A percentile compares a stretch with the other conserved stretches of the same genome.
Evolutionary conservation across 2,888 invertebrate genomes (phyloP).

Genomic region (Philereme transversata): DNA sequence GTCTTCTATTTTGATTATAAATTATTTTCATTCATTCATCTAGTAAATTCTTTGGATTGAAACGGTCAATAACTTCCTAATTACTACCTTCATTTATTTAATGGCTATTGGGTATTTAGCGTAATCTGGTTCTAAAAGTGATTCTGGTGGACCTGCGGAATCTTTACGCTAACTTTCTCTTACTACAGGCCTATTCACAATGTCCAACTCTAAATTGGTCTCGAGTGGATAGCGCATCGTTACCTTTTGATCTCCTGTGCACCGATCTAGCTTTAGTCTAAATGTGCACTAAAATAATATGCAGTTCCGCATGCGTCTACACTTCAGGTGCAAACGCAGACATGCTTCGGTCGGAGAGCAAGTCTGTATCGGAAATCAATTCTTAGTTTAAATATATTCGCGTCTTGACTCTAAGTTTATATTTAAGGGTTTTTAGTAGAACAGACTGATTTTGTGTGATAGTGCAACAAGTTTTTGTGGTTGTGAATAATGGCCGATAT

Average conservation of each 20-base stretch:
- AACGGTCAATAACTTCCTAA: too few relatives aligned
- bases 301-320: conserved; percentile 74
- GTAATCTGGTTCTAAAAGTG: too few relatives aligned
- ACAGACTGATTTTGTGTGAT: background rate
- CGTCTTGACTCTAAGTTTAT: background rate
- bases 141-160: too few relatives aligned
- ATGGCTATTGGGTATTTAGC: too few relatives aligned
- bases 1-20: too few relatives aligned
- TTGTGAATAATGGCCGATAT: conserved; percentile 10
- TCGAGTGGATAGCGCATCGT: conserved; percentile 51
- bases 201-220: conserved; percentile 26
- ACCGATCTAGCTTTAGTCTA: conserved; percentile 72
- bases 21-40: too few relatives aligned
- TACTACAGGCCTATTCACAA: background rate
- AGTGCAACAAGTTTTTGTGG: background rate
- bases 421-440: background rate
- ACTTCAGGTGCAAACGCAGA: conserved; percentile 72
- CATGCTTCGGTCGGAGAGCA: conserved; percentile 51
- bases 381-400: background rate
- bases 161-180: background rate
- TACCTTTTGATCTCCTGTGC: conserved; percentile 77
- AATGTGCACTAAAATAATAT: conserved; percentile 73
- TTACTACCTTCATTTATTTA: too few relatives aligned
- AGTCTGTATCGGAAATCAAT: conserved; percentile 28
- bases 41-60: too few relatives aligned